These are phyloP conservation scores for Thera obeliscata DNA, from an alignment of 2,888 invertebrate genomes.

Conservation along the genomic window DNA sequence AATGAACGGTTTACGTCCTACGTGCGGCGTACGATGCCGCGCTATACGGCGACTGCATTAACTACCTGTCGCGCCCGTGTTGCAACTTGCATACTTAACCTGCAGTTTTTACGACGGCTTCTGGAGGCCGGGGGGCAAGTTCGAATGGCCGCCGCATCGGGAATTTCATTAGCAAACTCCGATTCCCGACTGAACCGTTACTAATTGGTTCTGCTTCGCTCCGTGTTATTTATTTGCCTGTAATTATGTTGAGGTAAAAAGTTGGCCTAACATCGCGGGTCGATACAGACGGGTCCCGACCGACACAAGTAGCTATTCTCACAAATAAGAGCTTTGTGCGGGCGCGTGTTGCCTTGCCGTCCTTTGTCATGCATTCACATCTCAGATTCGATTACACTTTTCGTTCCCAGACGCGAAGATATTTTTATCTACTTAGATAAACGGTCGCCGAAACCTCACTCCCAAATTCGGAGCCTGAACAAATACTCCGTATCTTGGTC, in stretches of 20 bases:
- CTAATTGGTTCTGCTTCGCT: slow-evolving; percentile 59
- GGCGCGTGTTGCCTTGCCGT: slow-evolving; percentile 5
- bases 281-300: slow-evolving; percentile 19
- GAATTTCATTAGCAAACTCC: slow-evolving; percentile 67
- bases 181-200: slow-evolving; percentile 55
- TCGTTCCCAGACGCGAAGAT: slow-evolving; percentile 20
- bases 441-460: slow-evolving; percentile 25
- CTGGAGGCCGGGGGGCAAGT: slow-evolving; percentile 17
- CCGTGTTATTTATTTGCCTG: slow-evolving; percentile 60
- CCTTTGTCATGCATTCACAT: slow-evolving; percentile 15
- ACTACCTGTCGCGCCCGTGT: slow-evolving; percentile 1
- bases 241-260: slow-evolving; percentile 50
- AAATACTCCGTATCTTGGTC: slow-evolving; percentile 39
- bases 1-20: slow-evolving; percentile 31
- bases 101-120: slow-evolving; percentile 20
- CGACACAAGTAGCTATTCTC: slow-evolving; percentile 29
- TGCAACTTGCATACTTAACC: slow-evolving; percentile 24
- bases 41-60: slow-evolving; percentile 20
- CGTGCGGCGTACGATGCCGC: slow-evolving; percentile 28
- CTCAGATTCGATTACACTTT: slow-evolving; percentile 11
- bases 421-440: slow-evolving; percentile 24
- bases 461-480: slow-evolving; percentile 34
- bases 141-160: slow-evolving; percentile 42
- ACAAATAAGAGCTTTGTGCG: slow-evolving; percentile 14
- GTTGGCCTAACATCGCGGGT: slow-evolving; percentile 31